phyloP scores from a whole-genome alignment of 2,888 invertebrate genomes.

The Amblyteles armatorius region DNA sequence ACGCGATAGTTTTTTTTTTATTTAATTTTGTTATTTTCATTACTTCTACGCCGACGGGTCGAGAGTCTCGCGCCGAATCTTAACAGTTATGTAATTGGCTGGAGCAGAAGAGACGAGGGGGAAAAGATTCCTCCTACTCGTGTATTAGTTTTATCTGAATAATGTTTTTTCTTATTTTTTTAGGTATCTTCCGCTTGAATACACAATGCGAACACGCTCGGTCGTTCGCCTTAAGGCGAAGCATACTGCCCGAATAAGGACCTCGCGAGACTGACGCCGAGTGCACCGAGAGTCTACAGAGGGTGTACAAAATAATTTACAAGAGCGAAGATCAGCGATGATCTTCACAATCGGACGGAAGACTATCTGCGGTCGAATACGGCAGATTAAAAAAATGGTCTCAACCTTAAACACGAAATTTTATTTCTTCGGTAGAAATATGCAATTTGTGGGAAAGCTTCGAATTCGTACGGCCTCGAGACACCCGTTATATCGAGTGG shows the following conservation, averaged over 20 bases:
- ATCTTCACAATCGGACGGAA: neutral
- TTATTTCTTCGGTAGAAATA: neutral
- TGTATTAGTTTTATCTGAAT: conserved; percentile 10
- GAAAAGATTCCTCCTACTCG: conserved; percentile 9
- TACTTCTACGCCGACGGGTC: conserved; percentile 5
- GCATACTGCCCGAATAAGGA: conserved; percentile 69
- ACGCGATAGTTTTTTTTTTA: conserved; percentile 19
- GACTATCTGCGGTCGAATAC: neutral
- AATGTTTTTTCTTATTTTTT: neutral
- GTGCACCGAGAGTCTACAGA: conserved; percentile 51
- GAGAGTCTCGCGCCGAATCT: conserved; percentile 30
- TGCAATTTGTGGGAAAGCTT: neutral
- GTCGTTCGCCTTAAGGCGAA: conserved; percentile 64
- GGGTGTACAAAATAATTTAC: conserved; percentile 43
- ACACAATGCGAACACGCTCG: conserved; percentile 50
- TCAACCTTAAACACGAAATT: neutral
- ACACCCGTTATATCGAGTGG: conserved; percentile 70
- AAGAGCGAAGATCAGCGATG: neutral
- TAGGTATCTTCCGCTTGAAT: conserved; percentile 16
- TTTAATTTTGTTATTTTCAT: neutral
- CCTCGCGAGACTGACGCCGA: conserved; percentile 58
- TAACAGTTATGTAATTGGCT: conserved; percentile 41
- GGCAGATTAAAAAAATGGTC: neutral
- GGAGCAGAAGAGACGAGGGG: conserved; percentile 5
- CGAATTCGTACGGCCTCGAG: conserved; percentile 8